These are phyloP conservation scores for Noctua fimbriata DNA, from an alignment of 2,888 invertebrate genomes.

Conservation along the genomic window DNA sequence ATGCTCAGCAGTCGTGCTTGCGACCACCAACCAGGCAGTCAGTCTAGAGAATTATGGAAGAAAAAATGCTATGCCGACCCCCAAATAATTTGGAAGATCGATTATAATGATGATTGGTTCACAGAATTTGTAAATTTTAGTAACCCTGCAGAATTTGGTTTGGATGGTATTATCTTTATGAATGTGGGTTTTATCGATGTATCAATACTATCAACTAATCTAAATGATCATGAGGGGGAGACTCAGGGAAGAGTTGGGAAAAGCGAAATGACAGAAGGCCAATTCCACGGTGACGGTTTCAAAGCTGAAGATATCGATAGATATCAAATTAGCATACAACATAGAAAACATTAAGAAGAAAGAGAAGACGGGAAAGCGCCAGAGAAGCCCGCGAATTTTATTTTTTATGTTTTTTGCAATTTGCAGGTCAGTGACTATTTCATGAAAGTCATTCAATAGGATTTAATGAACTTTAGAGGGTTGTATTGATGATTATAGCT, in stretches of 20 bases:
- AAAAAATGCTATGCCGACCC: neutral
- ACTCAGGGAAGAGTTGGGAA: neutral
- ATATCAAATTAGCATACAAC: neutral
- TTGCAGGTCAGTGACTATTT: neutral
- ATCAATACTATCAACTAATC: constrained; percentile 26
- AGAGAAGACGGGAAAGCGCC: no score
- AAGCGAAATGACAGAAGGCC: neutral
- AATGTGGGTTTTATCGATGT: constrained; percentile 29
- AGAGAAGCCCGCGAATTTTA: neutral
- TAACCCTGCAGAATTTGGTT: neutral
- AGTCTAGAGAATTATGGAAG: neutral
- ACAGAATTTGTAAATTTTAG: constrained; percentile 17
- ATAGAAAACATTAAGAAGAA: neutral
- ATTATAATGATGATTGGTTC: neutral
- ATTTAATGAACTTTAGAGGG: neutral
- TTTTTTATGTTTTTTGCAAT: neutral
- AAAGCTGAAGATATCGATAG: neutral
- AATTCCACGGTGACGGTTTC: neutral
- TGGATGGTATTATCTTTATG: constrained; percentile 15
- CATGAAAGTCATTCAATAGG: neutral
- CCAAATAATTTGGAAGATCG: neutral
- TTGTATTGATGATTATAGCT: neutral
- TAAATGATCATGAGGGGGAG: constrained; percentile 12
- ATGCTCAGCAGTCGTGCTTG: no score
- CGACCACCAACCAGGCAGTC: no score